These are phyloP conservation scores for Parasteatoda tepidariorum DNA, from an alignment of 1,140 invertebrate species.

Conservation along the genomic window DNA sequence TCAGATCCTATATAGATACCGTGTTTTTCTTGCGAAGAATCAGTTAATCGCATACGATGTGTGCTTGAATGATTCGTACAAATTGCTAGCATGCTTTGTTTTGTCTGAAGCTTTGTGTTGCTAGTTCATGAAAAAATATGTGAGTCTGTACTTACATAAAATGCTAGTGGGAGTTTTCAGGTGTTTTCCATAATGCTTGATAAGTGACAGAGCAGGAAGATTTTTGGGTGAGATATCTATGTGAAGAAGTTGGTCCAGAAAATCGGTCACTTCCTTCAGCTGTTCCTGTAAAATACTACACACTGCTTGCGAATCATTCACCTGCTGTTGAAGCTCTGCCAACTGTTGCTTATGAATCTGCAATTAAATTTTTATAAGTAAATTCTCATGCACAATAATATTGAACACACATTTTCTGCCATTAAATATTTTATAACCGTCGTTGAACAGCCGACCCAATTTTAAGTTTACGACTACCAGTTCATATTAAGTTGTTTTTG, in stretches of 20 bases:
- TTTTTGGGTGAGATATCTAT: constrained; percentile 57
- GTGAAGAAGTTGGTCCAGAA: constrained; percentile 49
- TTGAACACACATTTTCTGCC: too few species aligned
- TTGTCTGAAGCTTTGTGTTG: too few species aligned
- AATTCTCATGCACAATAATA: too few species aligned
- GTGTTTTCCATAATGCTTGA: constrained; percentile 55
- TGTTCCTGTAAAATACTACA: constrained; percentile 54
- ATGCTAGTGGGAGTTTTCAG: neutral
- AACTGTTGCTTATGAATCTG: constrained; percentile 59
- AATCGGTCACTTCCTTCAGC: constrained; percentile 51
- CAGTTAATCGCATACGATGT: too few species aligned
- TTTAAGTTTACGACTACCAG: too few species aligned
- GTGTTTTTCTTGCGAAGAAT: too few species aligned
- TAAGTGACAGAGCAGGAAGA: constrained; percentile 32
- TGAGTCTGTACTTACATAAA: neutral
- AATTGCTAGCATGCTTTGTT: too few species aligned
- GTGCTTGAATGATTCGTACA: too few species aligned
- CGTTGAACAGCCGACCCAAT: too few species aligned
- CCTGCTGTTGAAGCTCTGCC: constrained; percentile 45
- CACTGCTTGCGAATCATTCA: constrained; percentile 45
- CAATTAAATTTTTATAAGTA: neutral
- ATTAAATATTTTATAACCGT: too few species aligned
- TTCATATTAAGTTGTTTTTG: too few species aligned
- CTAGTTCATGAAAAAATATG: neutral
- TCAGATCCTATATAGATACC: too few species aligned